phyloP scores from a whole-genome alignment of 2,113 vertebrate species.

The Albula glossodonta region DNA sequence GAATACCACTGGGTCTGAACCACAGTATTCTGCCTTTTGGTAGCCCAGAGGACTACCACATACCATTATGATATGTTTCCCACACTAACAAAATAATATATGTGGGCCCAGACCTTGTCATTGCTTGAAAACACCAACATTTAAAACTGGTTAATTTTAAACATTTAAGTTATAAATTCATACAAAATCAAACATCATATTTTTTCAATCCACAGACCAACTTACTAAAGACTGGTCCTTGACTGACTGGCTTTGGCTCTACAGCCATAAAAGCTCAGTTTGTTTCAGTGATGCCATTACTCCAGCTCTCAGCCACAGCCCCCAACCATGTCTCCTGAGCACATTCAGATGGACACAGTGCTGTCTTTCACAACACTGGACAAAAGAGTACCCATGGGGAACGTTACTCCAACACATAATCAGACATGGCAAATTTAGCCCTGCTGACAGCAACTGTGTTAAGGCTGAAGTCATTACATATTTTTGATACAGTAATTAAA shows the following conservation, averaged over 20 bases:
- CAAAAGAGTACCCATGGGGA: background rate
- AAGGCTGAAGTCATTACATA: too few relatives aligned
- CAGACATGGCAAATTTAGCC: background rate
- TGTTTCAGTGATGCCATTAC: background rate
- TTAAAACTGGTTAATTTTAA: background rate
- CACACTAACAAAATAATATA: background rate
- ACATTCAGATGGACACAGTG: background rate
- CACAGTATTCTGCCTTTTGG: too few relatives aligned
- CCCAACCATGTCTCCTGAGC: too few relatives aligned
- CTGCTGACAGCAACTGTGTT: constrained; percentile 11
- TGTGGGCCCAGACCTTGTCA: background rate
- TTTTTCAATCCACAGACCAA: background rate
- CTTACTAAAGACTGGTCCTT: background rate
- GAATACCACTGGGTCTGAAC: too few relatives aligned
- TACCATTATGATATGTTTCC: too few relatives aligned
- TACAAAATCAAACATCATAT: background rate
- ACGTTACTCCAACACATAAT: background rate
- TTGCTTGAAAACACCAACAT: background rate
- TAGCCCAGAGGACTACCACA: too few relatives aligned
- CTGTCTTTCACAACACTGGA: background rate
- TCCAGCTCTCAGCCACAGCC: background rate
- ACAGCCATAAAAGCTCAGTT: background rate
- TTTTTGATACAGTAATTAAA: too few relatives aligned
- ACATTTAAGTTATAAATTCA: background rate
- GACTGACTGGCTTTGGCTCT: background rate